Evolutionary conservation across 2,797 vertebrate species (phyloP), one percentile per base, ranked within the genome.

Genomic region (Sebastes minor): DNA sequence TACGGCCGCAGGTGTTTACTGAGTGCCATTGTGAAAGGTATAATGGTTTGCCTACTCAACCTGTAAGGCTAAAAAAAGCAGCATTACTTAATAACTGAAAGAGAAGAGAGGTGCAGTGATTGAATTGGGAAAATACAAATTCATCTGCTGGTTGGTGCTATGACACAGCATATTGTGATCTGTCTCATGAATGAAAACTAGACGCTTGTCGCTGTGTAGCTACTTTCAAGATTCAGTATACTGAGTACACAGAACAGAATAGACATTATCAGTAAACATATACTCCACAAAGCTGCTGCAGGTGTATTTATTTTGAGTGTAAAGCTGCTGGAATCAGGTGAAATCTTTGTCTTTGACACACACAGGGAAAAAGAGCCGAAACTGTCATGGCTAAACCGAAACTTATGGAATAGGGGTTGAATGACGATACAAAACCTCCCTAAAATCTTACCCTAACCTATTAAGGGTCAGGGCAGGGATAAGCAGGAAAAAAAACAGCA

Each of bases 1-100:
- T 59, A 81, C 78, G 57, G 4, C 1, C 16, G 2, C 80, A 35
- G 32, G 16, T 91, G 79, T 90, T 87, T 68, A 59, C 77, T 12
- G 23, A 77, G 35, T 32, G 27, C 1, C 35, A 53, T 27, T 83
- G 66, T 65, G 9, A 32, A 70, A 64, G 25, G 5, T 13, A 8
- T 14, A 62, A 71, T 69, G 62, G 32, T 71, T 76, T 71, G n/a
- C 14, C 3, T 13, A 22, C n/a, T 73, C 9, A 53, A 52, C 0
- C 10, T 71, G n/a, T 52, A 42, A 61, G 14, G 8, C 4, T 55
- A 14, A 5, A 28, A 80, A 52, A 53, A 4, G 42, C 8, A 33
- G 1, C 8, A 27, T 52, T 62, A 55, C 22, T 33, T 16, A 10
- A 28, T 57, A 30, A 65, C 4, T 69, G 18, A 72, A 52, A 38